Conservation (phyloP, 2,888 invertebrate genomes). For the Dolomedes plantarius region DNA sequence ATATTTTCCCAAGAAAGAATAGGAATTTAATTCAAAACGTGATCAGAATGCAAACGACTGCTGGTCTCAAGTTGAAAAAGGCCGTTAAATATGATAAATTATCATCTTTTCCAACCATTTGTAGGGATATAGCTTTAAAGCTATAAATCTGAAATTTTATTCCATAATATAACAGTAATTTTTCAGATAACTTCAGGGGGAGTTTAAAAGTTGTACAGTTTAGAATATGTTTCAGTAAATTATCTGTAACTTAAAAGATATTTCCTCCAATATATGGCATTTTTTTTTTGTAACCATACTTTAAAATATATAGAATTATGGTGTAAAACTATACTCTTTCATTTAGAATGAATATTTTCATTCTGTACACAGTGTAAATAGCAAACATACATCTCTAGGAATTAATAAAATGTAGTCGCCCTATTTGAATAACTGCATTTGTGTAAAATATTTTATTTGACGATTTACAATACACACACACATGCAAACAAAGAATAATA, state of each 20-base stretch:
- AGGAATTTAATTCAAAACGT: slow-evolving; percentile 41
- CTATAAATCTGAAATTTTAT: slow-evolving; percentile 16
- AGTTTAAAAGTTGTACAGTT: background rate
- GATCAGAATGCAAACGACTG: slow-evolving; percentile 47
- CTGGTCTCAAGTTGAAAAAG: background rate
- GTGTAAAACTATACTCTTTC: no score
- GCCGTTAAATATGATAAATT: slow-evolving; percentile 17
- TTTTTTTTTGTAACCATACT: no score
- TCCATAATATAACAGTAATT: background rate
- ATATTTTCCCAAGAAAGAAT: slow-evolving; percentile 43
- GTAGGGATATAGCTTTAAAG: background rate
- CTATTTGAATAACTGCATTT: no score
- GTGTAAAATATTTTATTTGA: no score
- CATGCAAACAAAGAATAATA: no score
- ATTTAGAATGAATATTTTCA: no score
- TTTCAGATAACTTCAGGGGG: background rate
- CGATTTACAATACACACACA: no score
- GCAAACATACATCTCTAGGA: no score
- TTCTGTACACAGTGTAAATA: no score
- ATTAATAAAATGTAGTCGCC: no score
- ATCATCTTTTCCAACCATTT: background rate
- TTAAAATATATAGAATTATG: no score
- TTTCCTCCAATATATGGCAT: no score
- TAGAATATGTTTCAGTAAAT: background rate
- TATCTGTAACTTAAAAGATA: background rate